Evolutionary conservation across 2,113 vertebrate species (phyloP), one percentile per base, ranked within the genome.

Genomic region (Phaetusa simplex): DNA sequence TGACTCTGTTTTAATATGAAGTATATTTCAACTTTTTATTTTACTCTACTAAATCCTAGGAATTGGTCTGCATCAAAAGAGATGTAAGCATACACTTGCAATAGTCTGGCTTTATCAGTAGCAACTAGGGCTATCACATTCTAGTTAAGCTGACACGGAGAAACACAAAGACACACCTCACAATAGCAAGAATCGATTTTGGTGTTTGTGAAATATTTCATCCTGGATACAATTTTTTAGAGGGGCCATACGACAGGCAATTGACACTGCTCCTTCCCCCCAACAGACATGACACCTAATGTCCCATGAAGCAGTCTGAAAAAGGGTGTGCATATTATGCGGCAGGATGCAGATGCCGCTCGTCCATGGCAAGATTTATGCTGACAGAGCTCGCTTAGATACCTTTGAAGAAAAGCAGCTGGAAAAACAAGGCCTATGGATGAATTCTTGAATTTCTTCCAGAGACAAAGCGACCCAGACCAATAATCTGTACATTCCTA

Each of bases 401-500:
- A 73, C 29, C 53, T 93, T 58, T 90, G 81, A 91, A 91, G 88
- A 86, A 85, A 83, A 87, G 56, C 88, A 97, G 77, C 65, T 89
- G 81, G 77, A 82, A 88, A 91, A 95, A 89, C 76, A 95, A 89
- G 73, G 43, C 7, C 1, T 65, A 3, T 36, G 52, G 80, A 80
- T 69, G 71, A 92, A 80, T 80, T 95, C 50, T 29, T 82, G 82
- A 88, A 59, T 93, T 71, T 86, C 53, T 87, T 74, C 73, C 73
- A 69, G 49, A 86, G 72, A 62, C 72, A 82, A 80, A 86, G 32
- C 76, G 88, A 72, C 86, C 83, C 71, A 94, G 56, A 65, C 73
- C 79, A 66, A 84, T 86, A 84, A 86, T 92, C 83, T 1, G 1
- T n/a, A 16, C 56, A 8, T 84, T 86, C 65, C 77, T 91, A 23